Evolutionary conservation across 2,797 vertebrate species (phyloP), one percentile per base, ranked within the genome.

Genomic region (Pterois miles): DNA sequence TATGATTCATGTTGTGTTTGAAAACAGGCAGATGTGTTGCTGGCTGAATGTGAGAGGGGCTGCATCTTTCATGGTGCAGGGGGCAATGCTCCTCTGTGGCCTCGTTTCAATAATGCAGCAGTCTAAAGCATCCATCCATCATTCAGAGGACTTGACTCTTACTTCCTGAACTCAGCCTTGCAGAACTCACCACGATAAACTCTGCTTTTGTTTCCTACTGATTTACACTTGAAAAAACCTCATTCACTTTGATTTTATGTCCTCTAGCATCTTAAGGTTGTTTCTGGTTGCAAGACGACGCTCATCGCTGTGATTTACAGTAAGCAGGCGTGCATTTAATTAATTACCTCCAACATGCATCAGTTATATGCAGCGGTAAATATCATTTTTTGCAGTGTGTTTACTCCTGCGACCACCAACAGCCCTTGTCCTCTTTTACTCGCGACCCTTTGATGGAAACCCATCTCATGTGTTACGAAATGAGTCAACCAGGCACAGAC

Each of bases 61-160:
- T 20, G 48, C 54, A 27, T 62, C 23, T 60, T 38, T 74, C 54
- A 65, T 14, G 0, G 9, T 71, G 67, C 18, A 60, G 16, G 70
- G 34, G 25, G 36, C 58, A 27, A 48, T 46, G 53, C 46, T 76
- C 71, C 33, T 72, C 79, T 38, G 48, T 54, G 71, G 65, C 64
- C 59, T 62, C 31, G 20, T 50, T 84, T 90, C 53, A 85, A 84
- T 88, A 85, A 88, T 82, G 71, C 83, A 87, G 4, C 65, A 57
- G 62, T 43, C 54, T 18, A 62, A 81, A 80, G 76, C 71, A 40
- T 73, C 54, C 70, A 71, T 85, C 36, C 75, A 81, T 85, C 84
- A 86, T 86, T 85, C 78, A 85, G 52, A 65, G 34, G 66, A 66
- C 52, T 43, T 29, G 10, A 54, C 65, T 48, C 46, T 48, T 9